Evolutionary conservation across 2,797 vertebrate genomes (phyloP), one percentile per base, ranked within the genome.

Genomic region (Syndactyla subalaris): DNA sequence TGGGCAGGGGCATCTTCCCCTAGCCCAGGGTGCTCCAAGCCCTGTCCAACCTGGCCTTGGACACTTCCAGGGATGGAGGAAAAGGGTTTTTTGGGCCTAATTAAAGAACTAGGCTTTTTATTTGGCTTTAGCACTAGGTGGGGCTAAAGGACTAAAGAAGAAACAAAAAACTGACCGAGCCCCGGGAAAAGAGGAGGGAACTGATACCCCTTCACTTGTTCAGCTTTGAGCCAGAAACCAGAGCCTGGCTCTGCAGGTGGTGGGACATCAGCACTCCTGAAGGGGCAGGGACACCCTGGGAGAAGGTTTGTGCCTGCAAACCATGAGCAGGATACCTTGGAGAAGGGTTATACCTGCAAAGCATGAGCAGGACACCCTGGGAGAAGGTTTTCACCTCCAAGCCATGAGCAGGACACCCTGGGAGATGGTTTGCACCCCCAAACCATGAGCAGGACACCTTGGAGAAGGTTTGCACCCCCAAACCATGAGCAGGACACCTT

Each of bases 101-200:
- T 43, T 17, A 29, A 32, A 32, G 58, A 66, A 13, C 4, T 9
- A n/a, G 21, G 17, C 2, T 68, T 68, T 93, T 70, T 45, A 10
- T 74, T 65, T 45, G 8, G 1, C 38, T 88, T 79, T 39, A 90
- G 49, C 96, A 58, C 96, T 97, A 97, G 97, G 45, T 96, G 96
- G 96, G 39, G 93, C 85, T 95, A 68, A 89, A 91, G 85, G 72
- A 93, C 83, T 57, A 43, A 55, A 41, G 10, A 70, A 88, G 54
- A 51, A 77, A 18, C 3, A 14, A 4, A 21, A n/a, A 49, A 54
- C 27, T 0, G 5, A 7, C 13, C 29, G 49, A 83, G 30, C 7
- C 23, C 13, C 1, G 1, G 59, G 52, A 62, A 55, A 57, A 58
- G 6, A 32, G 10, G 36, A 72, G 48, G 9, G 13, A 21, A 21